Conservation (phyloP, 1,140 invertebrate genomes). For the Drosophila mojavensis region DNA sequence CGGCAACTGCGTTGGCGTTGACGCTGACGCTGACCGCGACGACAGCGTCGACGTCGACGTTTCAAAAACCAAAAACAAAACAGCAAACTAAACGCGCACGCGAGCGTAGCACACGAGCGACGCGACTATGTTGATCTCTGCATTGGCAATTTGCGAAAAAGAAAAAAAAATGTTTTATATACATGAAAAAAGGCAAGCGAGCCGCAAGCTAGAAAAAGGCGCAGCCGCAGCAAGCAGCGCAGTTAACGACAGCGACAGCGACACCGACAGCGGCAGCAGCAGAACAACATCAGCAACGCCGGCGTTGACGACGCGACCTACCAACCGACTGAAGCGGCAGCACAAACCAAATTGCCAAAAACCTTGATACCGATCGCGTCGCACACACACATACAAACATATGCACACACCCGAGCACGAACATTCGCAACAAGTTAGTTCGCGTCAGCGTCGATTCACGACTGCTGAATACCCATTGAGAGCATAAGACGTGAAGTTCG, state of each 20-base stretch:
- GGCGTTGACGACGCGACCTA: slow-evolving; percentile 77
- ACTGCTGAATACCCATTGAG: slow-evolving; percentile 28
- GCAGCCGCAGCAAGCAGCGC: slow-evolving; percentile 59
- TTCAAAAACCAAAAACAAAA: slow-evolving; percentile 31
- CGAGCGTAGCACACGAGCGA: slow-evolving; percentile 56
- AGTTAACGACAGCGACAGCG: slow-evolving; percentile 38
- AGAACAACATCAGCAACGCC: slow-evolving; percentile 56
- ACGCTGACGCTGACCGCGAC: slow-evolving; percentile 39
- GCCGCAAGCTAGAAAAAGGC: slow-evolving; percentile 74
- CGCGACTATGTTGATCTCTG: slow-evolving; percentile 67
- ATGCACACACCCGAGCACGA: slow-evolving; percentile 22
- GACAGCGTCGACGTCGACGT: slow-evolving; percentile 33
- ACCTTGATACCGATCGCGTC: slow-evolving; percentile 83
- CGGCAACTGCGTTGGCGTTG: slow-evolving; percentile 33
- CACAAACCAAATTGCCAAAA: slow-evolving; percentile 84
- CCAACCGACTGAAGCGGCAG: slow-evolving; percentile 78
- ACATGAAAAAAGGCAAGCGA: slow-evolving; percentile 45
- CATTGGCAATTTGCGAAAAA: slow-evolving; percentile 72
- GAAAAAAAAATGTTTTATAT: slow-evolving; percentile 39
- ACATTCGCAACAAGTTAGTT: slow-evolving; percentile 5
- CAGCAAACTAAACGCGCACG: slow-evolving; percentile 61
- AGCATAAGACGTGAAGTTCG: background rate
- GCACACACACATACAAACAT: slow-evolving; percentile 51
- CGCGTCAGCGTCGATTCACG: background rate
- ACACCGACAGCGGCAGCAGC: slow-evolving; percentile 42